phyloP scores from a whole-genome alignment of 2,888 invertebrate species.

The Automeris io region DNA sequence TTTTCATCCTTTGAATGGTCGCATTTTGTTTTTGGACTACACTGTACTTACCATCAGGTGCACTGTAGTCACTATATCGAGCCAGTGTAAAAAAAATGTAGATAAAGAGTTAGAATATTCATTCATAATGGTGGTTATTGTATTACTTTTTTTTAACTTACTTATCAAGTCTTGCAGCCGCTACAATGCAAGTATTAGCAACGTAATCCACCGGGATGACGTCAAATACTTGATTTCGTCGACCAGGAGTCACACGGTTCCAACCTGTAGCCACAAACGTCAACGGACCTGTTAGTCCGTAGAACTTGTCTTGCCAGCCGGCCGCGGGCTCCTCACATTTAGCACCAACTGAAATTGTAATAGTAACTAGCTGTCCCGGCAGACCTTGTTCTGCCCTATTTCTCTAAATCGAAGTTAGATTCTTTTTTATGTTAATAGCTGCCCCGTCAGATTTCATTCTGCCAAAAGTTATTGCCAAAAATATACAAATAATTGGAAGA shows the following conservation, averaged over 20 bases:
- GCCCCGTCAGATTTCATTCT: too few relatives aligned
- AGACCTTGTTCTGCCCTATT: background rate
- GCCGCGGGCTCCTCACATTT: background rate
- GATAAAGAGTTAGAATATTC: too few relatives aligned
- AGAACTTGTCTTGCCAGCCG: conserved; percentile 3
- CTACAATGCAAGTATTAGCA: conserved; percentile 2
- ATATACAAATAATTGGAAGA: too few relatives aligned
- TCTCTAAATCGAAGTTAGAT: too few relatives aligned
- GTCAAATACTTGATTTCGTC: background rate
- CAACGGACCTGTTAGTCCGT: background rate
- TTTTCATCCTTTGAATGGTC: too few relatives aligned
- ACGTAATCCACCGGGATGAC: conserved; percentile 4
- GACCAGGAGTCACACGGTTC: background rate
- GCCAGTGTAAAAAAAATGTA: too few relatives aligned
- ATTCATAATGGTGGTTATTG: too few relatives aligned
- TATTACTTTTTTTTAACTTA: background rate
- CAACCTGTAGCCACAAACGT: background rate
- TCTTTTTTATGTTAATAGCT: too few relatives aligned
- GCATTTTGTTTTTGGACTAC: too few relatives aligned
- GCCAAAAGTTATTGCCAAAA: too few relatives aligned
- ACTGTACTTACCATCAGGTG: too few relatives aligned
- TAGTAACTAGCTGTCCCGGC: background rate
- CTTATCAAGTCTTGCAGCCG: conserved; percentile 1
- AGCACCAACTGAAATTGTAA: conserved; percentile 1
- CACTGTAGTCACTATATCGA: too few relatives aligned